phyloP scores from a whole-genome alignment of 2,113 vertebrate genomes.

The Xenopus borealis region DNA sequence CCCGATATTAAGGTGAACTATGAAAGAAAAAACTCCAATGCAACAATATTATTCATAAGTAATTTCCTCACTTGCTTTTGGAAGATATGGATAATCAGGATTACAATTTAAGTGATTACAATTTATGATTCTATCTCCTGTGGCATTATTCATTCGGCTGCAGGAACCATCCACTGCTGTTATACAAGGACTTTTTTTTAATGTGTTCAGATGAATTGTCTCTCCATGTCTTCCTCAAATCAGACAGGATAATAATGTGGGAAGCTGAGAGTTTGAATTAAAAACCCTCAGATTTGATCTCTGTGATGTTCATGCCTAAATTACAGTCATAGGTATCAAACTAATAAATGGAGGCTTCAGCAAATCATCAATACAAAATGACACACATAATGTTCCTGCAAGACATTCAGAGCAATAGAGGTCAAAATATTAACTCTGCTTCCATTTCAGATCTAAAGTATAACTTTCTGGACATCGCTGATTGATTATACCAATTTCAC shows the following conservation, averaged over 20 bases:
- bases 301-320: conserved; percentile 24
- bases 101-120: conserved; percentile 17
- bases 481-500: conserved; percentile 32
- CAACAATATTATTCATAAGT: background rate
- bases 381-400: conserved; percentile 29
- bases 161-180: conserved; percentile 16
- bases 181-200: conserved; percentile 2
- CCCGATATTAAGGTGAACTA: background rate
- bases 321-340: conserved; percentile 33
- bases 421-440: conserved; percentile 37
- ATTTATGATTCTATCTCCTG: conserved; percentile 18
- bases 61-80: background rate
- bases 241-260: conserved; percentile 24
- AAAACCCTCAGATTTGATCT: conserved; percentile 32
- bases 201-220: conserved; percentile 23
- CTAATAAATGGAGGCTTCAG: conserved; percentile 24
- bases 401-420: conserved; percentile 14
- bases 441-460: conserved; percentile 28
- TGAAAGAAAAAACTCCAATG: background rate
- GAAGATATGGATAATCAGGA: background rate
- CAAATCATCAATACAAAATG: conserved; percentile 36
- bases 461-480: conserved; percentile 7
- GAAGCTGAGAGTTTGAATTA: conserved; percentile 24
- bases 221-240: conserved; percentile 10
- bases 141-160: conserved; percentile 12